Conservation (phyloP, 2,888 invertebrate genomes). For the Pseudococcus jackbeardsleyi region DNA sequence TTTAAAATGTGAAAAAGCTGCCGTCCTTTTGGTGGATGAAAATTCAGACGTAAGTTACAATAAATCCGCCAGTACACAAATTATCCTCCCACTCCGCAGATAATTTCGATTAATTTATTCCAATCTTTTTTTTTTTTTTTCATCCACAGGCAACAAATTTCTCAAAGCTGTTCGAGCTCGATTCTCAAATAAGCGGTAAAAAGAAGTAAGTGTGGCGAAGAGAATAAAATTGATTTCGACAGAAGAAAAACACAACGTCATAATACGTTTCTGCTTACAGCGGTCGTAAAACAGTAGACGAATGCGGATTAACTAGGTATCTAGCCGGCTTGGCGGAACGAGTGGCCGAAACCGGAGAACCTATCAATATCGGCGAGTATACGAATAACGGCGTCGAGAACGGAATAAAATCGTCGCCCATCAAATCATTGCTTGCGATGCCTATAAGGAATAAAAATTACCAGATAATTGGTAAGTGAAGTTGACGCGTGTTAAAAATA, state of each 20-base stretch:
- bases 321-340: slow-evolving; percentile 71
- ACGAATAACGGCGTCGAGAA: slow-evolving; percentile 70
- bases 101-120: too few species aligned
- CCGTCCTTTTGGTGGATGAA: slow-evolving; percentile 72
- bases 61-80: not conserved
- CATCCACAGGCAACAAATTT: slow-evolving; percentile 69
- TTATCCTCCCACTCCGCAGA: not conserved
- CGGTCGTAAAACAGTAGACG: slow-evolving; percentile 67
- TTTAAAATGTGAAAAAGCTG: slow-evolving; percentile 72
- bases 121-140: not conserved
- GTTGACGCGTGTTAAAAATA: slow-evolving; percentile 16
- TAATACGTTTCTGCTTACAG: slow-evolving; percentile 58
- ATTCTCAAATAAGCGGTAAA: slow-evolving; percentile 67
- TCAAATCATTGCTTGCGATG: slow-evolving; percentile 72
- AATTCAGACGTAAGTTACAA: slow-evolving; percentile 67
- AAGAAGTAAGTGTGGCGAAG: slow-evolving; percentile 62
- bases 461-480: slow-evolving; percentile 71
- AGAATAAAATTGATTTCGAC: not conserved
- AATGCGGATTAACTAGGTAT: slow-evolving; percentile 69
- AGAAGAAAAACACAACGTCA: not conserved
- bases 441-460: slow-evolving; percentile 72
- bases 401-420: slow-evolving; percentile 70
- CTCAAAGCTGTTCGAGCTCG: slow-evolving; percentile 70
- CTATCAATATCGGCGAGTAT: slow-evolving; percentile 72
- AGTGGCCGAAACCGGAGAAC: slow-evolving; percentile 72